phyloP scores from a whole-genome alignment of 2,888 invertebrate genomes.

The Pilophorus perplexus region DNA sequence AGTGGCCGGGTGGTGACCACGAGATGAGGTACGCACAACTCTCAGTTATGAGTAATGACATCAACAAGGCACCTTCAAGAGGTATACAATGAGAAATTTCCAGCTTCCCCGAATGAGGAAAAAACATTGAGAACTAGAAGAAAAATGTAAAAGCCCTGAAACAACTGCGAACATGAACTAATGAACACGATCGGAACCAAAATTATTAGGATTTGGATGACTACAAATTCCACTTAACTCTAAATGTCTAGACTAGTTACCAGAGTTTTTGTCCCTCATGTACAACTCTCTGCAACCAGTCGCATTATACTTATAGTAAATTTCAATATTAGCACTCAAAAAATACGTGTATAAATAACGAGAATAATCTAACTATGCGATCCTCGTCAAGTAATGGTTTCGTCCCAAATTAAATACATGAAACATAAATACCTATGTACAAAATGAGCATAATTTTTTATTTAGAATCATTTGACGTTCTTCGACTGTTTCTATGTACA shows the following conservation, averaged over 20 bases:
- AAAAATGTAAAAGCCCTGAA: background rate
- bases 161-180: background rate
- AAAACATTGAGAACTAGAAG: too few relatives aligned
- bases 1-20: too few relatives aligned
- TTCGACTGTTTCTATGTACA: constrained; percentile 8
- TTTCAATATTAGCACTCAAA: constrained; percentile 1
- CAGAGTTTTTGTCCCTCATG: too few relatives aligned
- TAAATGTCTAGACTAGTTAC: too few relatives aligned
- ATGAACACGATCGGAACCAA: constrained; percentile 11
- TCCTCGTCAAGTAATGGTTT: background rate
- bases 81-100: constrained; percentile 1
- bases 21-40: constrained; percentile 16
- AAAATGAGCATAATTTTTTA: constrained; percentile 30
- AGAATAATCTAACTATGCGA: background rate
- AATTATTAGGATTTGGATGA: too few relatives aligned
- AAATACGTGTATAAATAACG: constrained; percentile 8
- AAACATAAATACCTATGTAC: constrained; percentile 14
- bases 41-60: background rate
- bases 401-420: background rate
- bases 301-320: constrained; percentile 7
- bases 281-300: too few relatives aligned
- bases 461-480: constrained; percentile 26
- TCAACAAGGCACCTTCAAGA: constrained; percentile 28
- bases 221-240: too few relatives aligned
- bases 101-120: too few relatives aligned